These are phyloP conservation scores for Urocitellus parryii DNA, from an alignment of 2,113 vertebrate genomes.

Conservation along the genomic window DNA sequence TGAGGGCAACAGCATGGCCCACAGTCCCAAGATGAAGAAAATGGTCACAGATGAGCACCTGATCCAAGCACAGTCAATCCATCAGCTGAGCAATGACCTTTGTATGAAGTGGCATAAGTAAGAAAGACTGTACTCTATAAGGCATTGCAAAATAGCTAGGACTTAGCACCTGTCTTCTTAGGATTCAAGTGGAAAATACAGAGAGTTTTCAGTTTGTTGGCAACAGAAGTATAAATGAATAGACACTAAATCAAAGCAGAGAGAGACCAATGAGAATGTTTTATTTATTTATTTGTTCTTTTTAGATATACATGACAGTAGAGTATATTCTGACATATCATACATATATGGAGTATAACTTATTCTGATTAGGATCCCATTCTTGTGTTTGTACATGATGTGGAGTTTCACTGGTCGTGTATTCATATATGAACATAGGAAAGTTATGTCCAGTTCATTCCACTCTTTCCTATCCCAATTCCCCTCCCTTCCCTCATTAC, in stretches of 20 bases:
- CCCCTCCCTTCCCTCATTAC: no score
- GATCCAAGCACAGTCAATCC: not conserved
- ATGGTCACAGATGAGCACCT: not conserved
- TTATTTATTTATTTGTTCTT: not conserved
- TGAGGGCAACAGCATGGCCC: not conserved
- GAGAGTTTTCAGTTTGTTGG: slow-evolving; percentile 27
- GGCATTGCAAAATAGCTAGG: not conserved
- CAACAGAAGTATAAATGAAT: not conserved
- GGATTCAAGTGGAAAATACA: not conserved
- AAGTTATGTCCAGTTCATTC: no score
- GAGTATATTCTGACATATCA: no score
- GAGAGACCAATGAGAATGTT: not conserved
- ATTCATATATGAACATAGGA: no score
- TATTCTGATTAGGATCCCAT: no score
- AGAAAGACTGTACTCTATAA: slow-evolving; percentile 20
- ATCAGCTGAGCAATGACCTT: not conserved
- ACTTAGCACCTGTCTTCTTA: not conserved
- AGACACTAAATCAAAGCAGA: slow-evolving; percentile 26
- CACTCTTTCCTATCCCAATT: no score
- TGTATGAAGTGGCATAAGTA: not conserved
- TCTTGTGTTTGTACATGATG: no score
- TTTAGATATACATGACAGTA: no score
- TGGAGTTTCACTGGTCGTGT: no score
- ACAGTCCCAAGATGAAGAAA: slow-evolving; percentile 36
- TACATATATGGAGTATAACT: no score